Evolutionary conservation across 2,888 invertebrate species (phyloP).

Genomic region (Pristionchus arcanus): DNA sequence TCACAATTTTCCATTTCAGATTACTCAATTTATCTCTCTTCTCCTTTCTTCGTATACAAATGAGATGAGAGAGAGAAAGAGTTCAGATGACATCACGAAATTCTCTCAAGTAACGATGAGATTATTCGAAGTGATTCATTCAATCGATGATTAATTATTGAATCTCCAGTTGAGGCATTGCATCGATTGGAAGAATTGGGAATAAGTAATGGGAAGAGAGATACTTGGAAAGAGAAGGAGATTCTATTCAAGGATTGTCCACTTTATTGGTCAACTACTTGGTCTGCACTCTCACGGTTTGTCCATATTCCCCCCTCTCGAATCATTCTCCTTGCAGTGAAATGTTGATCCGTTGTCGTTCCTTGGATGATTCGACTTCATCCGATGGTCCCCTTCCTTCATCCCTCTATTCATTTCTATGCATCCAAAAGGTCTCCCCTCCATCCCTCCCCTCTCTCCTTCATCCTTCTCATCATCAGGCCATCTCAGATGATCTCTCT

Average conservation of each 20-base stretch:
- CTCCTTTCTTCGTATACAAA: neutral
- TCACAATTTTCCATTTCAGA: neutral
- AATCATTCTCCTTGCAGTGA: neutral
- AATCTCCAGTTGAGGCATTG: slow-evolving; percentile 4
- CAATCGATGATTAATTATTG: neutral
- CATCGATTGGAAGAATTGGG: slow-evolving; percentile 33
- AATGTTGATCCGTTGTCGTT: slow-evolving; percentile 47
- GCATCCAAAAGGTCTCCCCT: slow-evolving; percentile 38
- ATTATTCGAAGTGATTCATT: slow-evolving; percentile 38
- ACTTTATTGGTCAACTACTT: slow-evolving; percentile 38
- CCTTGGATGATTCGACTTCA: neutral
- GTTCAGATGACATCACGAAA: slow-evolving; percentile 32
- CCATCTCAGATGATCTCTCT: slow-evolving; percentile 51
- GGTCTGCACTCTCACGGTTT: slow-evolving; percentile 38
- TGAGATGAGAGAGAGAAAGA: slow-evolving; percentile 36
- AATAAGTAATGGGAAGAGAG: neutral
- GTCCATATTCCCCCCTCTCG: neutral
- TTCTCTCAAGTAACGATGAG: slow-evolving; percentile 32
- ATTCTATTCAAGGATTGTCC: slow-evolving; percentile 31
- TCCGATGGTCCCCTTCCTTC: slow-evolving; percentile 31
- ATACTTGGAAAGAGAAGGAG: slow-evolving; percentile 48
- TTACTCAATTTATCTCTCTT: neutral
- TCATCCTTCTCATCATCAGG: neutral
- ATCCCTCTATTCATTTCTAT: slow-evolving; percentile 53
- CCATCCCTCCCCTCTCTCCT: neutral